Conservation (phyloP, 2,797 vertebrate species). For the Enteromius trimaculatus region DNA sequence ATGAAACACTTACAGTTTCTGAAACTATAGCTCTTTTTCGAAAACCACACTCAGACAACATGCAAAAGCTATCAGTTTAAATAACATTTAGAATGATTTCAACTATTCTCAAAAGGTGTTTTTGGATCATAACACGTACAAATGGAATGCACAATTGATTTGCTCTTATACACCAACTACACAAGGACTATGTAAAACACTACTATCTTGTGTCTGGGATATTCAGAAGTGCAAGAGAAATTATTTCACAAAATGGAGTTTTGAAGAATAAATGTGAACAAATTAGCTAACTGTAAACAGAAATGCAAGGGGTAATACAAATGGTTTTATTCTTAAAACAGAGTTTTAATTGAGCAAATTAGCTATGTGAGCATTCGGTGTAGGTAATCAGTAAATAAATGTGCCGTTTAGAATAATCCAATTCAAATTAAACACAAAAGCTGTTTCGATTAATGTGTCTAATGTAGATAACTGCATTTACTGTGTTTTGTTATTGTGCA, state of each 20-base stretch:
- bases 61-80: neutral
- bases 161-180: neutral
- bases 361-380: neutral
- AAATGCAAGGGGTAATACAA: neutral
- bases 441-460: neutral
- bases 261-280: neutral
- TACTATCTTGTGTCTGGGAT: neutral
- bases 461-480: neutral
- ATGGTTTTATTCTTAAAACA: neutral
- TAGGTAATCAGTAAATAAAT: neutral
- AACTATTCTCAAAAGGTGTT: neutral
- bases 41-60: neutral
- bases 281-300: neutral
- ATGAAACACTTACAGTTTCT: neutral
- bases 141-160: neutral
- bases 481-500: neutral
- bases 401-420: neutral
- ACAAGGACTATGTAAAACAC: neutral
- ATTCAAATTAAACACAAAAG: neutral
- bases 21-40: neutral
- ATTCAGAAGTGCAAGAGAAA: neutral
- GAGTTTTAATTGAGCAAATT: neutral
- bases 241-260: too few relatives aligned
- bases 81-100: neutral
- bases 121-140: neutral